These are phyloP conservation scores for Campylomormyrus tamandua DNA, from an alignment of 2,113 vertebrate genomes.

Conservation along the genomic window DNA sequence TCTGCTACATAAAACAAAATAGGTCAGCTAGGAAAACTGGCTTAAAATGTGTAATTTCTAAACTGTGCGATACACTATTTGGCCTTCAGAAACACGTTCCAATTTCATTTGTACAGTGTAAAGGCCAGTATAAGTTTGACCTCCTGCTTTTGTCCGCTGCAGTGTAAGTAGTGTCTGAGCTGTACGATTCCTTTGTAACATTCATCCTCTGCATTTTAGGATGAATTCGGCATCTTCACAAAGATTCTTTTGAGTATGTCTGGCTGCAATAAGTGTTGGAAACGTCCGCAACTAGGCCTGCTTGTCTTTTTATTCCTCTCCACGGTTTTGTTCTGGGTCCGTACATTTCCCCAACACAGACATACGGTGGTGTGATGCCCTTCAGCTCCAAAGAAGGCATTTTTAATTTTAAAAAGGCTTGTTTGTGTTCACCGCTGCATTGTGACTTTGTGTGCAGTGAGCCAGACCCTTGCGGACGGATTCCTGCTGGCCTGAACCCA, in stretches of 20 bases:
- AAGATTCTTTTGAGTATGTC: neutral
- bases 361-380: neutral
- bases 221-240: neutral
- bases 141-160: neutral
- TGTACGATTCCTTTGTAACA: neutral
- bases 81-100: neutral
- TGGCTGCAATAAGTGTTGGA: neutral
- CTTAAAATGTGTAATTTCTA: neutral
- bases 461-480: neutral
- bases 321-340: neutral
- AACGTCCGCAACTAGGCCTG: neutral
- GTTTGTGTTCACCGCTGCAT: neutral
- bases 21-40: neutral
- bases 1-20: neutral
- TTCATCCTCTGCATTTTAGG: neutral
- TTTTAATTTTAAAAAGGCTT: neutral
- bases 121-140: neutral
- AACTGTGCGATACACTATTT: neutral
- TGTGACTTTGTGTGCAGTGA: neutral
- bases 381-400: neutral
- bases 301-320: neutral
- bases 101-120: neutral
- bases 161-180: neutral
- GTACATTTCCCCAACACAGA: neutral
- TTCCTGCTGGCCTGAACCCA: neutral